Base-by-base conservation (phyloP, 2,797 vertebrate genomes). In the Cephalopachus bancanus region DNA sequence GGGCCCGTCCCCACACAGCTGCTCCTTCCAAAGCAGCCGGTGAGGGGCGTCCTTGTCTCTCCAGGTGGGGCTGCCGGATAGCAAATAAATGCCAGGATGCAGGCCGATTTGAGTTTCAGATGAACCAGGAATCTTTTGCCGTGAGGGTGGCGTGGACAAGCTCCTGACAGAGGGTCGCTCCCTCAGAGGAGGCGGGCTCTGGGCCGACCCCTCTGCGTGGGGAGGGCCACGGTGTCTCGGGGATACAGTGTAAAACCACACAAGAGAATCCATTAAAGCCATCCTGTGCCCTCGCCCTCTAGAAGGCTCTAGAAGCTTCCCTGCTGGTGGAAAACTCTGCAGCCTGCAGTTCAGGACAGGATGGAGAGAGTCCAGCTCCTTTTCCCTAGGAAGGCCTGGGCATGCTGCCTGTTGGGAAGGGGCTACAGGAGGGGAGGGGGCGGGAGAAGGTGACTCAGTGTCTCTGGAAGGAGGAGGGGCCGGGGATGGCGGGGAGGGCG, bases 181-280 rank as follows among this genome's bases (percentile, higher is more conserved):
- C 24, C 16, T 10, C 7, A 30, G 30, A 59, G 72, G 64, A 60
- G 3, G 53, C 1, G 4, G 53, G 69, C 7, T 0, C 14, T 3
- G 37, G 80, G 8, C 5, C 37, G 37, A 37, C 37, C 37, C 37
- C 37, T 37, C 76, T 5, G 53, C 17, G 19, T 0, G 7, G 76
- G 44, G 26, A 9, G 49, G 33, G 28, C 28, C 53, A 1, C 19
- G 1, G 22, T 0, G 53, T 5, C 53, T n/a, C 26, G 2, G 76
- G 44, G 37, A n/a, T 14, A 9, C 17, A 3, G 16, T n/a, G 15
- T 28, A 44, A 37, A 30, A 75, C 59, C 16, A 37, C 10, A 1
- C 14, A 14, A 15, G 49, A 37, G 8, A 16, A 24, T 12, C 2
- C 1, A 1, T 59, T 9, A 0, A 10, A 37, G 0, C 19, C 9